These are phyloP conservation scores for Drosophila formosana DNA, from an alignment of 2,888 invertebrate species.

Conservation along the genomic window DNA sequence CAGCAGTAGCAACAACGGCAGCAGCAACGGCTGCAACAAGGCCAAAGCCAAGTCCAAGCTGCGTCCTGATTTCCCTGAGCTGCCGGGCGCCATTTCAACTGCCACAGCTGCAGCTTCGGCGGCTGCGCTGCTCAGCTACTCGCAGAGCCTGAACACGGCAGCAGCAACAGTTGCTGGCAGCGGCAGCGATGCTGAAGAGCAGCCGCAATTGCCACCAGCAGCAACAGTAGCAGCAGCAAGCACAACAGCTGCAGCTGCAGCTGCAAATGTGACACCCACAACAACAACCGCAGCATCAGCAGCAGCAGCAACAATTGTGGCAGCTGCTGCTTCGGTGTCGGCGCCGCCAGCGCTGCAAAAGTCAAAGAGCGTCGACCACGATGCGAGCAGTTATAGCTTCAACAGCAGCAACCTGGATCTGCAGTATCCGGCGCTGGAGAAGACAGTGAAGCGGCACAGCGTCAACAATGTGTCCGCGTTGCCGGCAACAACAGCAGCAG, in stretches of 20 bases:
- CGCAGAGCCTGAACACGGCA: constrained; percentile 17
- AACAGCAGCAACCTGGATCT: constrained; percentile 83
- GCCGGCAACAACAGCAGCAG: constrained; percentile 46
- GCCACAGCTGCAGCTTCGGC: constrained; percentile 9
- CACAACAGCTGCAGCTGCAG: constrained; percentile 20
- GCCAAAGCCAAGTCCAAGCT: constrained; percentile 49
- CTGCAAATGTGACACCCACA: too few species aligned
- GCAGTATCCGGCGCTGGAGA: constrained; percentile 86
- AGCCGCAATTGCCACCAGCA: background rate
- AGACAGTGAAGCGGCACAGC: constrained; percentile 84
- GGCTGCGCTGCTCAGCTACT: constrained; percentile 14
- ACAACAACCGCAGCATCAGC: constrained; percentile 9
- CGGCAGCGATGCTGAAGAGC: background rate
- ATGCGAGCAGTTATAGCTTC: constrained; percentile 69
- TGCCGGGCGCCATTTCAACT: constrained; percentile 48
- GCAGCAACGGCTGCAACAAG: constrained; percentile 6
- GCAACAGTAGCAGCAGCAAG: constrained; percentile 10
- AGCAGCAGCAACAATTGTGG: constrained; percentile 18
- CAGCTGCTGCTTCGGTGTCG: constrained; percentile 2
- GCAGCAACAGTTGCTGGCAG: background rate
- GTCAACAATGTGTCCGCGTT: constrained; percentile 68
- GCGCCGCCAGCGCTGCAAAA: constrained; percentile 81
- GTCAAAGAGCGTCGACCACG: constrained; percentile 85
- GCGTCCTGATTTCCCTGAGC: constrained; percentile 64
- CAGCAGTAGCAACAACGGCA: background rate